Evolutionary conservation across 1,140 invertebrate species (phyloP).

Genomic region (Drosophila micromelanica): DNA sequence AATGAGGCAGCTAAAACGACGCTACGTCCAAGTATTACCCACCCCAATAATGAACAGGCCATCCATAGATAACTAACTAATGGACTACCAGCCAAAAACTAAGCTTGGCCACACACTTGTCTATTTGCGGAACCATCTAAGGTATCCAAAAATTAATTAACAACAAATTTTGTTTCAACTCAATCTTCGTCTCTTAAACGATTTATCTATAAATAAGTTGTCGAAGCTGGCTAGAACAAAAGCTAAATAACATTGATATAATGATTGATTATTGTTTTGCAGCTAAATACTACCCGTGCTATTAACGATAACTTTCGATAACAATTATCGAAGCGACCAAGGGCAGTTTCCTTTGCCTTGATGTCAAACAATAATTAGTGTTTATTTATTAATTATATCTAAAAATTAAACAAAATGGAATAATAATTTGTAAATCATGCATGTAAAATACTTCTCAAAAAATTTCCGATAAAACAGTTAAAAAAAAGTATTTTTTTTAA

Average conservation of each 20-base stretch:
- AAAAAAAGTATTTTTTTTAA: neutral
- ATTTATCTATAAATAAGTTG: slow-evolving; percentile 5
- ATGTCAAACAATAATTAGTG: no score
- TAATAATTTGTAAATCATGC: no score
- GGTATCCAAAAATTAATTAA: neutral
- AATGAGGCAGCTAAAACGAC: slow-evolving; percentile 35
- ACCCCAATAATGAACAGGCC: slow-evolving; percentile 26
- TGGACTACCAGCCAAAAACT: slow-evolving; percentile 19
- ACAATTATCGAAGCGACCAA: neutral
- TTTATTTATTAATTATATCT: no score
- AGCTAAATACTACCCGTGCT: neutral
- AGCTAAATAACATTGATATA: neutral
- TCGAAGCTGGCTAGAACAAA: neutral
- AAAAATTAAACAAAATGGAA: no score
- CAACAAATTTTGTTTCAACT: slow-evolving; percentile 8
- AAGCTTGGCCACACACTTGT: neutral
- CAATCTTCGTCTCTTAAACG: neutral
- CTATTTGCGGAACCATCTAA: neutral
- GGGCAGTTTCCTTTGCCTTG: no score
- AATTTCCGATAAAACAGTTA: no score
- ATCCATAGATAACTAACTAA: slow-evolving; percentile 48
- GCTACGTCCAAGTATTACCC: slow-evolving; percentile 14
- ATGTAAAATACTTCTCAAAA: no score
- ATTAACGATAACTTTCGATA: neutral
- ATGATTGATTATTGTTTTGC: slow-evolving; percentile 5